Conservation (phyloP, 2,113 vertebrate genomes). For the Spheniscus mendiculus region DNA sequence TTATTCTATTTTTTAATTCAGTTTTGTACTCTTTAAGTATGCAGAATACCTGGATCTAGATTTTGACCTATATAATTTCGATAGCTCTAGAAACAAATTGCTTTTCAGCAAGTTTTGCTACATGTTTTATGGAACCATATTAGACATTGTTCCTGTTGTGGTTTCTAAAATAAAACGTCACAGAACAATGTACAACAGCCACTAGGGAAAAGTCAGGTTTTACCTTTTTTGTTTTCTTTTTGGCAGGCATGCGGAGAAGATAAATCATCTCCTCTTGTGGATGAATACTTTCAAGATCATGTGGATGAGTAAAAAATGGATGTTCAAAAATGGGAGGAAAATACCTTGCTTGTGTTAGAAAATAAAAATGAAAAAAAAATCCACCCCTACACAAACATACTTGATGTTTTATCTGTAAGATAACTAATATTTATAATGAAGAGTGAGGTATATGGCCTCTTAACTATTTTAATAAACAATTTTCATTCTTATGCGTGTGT, state of each 20-base stretch:
- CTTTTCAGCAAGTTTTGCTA: not conserved
- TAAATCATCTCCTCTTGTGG: conserved; percentile 81
- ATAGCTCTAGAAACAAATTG: not conserved
- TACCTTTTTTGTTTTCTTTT: not conserved
- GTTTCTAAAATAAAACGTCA: not conserved
- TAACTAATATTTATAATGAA: conserved; percentile 6
- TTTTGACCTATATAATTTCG: not conserved
- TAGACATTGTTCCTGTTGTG: not conserved
- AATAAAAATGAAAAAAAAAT: not conserved
- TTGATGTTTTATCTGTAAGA: not conserved
- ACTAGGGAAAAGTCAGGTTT: conserved; percentile 77
- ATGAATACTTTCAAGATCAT: conserved; percentile 82
- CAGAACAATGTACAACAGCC: not conserved
- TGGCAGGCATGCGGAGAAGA: conserved; percentile 86
- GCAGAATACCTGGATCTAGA: not conserved
- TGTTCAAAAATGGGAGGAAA: not conserved
- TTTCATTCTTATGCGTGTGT: not conserved
- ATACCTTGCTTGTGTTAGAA: not conserved
- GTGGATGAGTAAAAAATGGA: conserved; percentile 57
- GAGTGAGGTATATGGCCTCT: not conserved
- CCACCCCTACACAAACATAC: not conserved
- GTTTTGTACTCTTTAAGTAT: not conserved
- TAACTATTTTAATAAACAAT: conserved; percentile 37
- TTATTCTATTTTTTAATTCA: not conserved
- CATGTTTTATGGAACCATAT: not conserved